Conservation (phyloP, 2,888 invertebrate species). For the Chymomyza procnemis region DNA sequence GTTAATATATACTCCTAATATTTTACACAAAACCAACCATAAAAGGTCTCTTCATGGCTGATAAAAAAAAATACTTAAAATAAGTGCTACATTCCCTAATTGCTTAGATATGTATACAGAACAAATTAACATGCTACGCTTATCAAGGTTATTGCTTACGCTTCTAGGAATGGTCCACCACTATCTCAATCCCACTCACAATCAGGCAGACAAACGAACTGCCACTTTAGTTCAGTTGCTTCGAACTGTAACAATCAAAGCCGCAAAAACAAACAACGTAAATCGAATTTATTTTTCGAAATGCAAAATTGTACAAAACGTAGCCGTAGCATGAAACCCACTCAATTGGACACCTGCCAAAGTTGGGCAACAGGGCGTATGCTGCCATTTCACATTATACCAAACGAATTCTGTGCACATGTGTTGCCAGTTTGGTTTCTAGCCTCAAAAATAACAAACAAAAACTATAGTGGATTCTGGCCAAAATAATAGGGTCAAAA, state of each 20-base stretch:
- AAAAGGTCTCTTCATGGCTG: too few species aligned
- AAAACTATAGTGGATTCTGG: not conserved
- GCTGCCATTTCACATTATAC: not conserved
- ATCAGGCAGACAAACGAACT: not conserved
- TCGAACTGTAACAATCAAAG: not conserved
- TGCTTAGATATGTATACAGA: too few species aligned
- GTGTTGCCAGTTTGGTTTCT: too few species aligned
- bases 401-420: not conserved
- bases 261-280: not conserved
- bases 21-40: too few species aligned
- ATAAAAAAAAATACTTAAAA: too few species aligned
- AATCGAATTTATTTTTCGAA: not conserved
- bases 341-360: not conserved
- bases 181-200: not conserved
- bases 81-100: too few species aligned
- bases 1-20: too few species aligned
- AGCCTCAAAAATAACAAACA: too few species aligned
- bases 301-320: not conserved
- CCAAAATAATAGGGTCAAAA: not conserved
- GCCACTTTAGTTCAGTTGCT: not conserved
- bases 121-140: too few species aligned
- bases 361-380: not conserved
- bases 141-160: not conserved
- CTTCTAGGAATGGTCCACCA: not conserved
- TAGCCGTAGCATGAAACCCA: not conserved